Percentiles rank a stretch among this genome's conserved stretches.
phyloP scores from a whole-genome alignment of 1,140 invertebrate species.

The Elymnias hypermnestra region DNA sequence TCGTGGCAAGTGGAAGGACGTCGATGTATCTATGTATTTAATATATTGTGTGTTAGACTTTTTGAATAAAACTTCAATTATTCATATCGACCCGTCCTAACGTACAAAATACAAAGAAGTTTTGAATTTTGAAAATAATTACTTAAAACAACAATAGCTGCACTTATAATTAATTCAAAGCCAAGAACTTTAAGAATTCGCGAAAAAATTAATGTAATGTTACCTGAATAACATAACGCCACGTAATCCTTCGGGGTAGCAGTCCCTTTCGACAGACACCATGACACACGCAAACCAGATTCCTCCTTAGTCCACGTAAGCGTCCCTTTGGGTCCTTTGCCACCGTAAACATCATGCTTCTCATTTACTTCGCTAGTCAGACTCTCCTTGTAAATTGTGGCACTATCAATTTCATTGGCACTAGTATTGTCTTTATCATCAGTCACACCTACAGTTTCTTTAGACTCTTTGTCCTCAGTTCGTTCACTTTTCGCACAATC shows the following conservation, averaged over 20 bases:
- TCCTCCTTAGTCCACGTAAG: constrained; percentile 41
- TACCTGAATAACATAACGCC: constrained; percentile 57
- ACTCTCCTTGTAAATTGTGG: constrained; percentile 35
- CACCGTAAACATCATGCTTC: constrained; percentile 20
- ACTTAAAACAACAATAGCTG: too few species aligned
- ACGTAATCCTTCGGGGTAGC: constrained; percentile 50
- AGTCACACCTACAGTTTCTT: constrained; percentile 14
- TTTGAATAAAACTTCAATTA: too few species aligned
- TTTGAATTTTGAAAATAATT: too few species aligned
- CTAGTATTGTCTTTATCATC: constrained; percentile 6
- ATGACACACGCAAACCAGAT: constrained; percentile 33
- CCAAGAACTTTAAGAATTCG: too few species aligned
- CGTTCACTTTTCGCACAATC: constrained; percentile 40
- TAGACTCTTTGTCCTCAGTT: constrained; percentile 23
- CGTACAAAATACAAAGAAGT: too few species aligned
- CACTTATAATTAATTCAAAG: too few species aligned
- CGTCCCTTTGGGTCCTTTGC: constrained; percentile 24
- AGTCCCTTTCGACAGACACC: constrained; percentile 43
- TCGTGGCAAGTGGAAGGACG: too few species aligned
- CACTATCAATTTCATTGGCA: constrained; percentile 20
- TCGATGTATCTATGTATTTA: too few species aligned
- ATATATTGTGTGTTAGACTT: too few species aligned
- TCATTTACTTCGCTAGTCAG: constrained; percentile 32
- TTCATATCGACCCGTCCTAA: too few species aligned
- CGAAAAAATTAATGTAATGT: constrained; percentile 10